phyloP scores from a whole-genome alignment of 2,113 vertebrate species.

The Caretta caretta region DNA sequence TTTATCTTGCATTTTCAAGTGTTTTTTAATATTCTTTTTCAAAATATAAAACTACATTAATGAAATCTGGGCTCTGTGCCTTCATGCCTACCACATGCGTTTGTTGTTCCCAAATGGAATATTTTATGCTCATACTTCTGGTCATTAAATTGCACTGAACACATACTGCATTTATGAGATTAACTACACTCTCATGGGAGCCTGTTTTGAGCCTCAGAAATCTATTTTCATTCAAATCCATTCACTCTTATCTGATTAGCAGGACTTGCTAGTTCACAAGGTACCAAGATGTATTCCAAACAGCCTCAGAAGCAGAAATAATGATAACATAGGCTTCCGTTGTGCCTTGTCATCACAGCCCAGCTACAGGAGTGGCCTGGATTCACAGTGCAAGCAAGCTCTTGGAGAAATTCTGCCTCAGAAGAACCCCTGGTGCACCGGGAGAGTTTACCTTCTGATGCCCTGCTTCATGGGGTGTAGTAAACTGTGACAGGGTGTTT shows the following conservation, averaged over 20 bases:
- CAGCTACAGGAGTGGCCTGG: not conserved
- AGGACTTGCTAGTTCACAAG: not conserved
- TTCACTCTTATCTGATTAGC: not conserved
- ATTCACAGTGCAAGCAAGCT: slow-evolving; percentile 13
- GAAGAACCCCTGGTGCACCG: not conserved
- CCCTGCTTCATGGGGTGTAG: not conserved
- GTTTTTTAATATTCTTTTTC: slow-evolving; percentile 84
- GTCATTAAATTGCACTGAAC: not conserved
- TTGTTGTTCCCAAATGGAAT: not conserved
- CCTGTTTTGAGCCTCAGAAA: not conserved
- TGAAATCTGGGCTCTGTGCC: slow-evolving; percentile 54
- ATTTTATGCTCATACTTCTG: not conserved
- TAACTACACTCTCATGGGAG: rapidly evolving
- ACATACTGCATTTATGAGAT: not conserved
- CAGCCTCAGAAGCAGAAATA: not conserved
- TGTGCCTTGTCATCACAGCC: not conserved
- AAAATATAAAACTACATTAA: slow-evolving; percentile 83
- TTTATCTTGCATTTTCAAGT: slow-evolving; percentile 82
- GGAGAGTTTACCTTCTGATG: not conserved
- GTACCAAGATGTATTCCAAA: not conserved
- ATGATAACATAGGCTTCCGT: slow-evolving; percentile 33
- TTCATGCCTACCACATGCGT: not conserved
- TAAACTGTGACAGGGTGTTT: too few species aligned
- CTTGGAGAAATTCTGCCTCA: not conserved
- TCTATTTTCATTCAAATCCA: not conserved